Percentiles rank a stretch among this genome's conserved stretches.
Conservation (phyloP, 2,113 vertebrate genomes). For the Fregetta grallaria region DNA sequence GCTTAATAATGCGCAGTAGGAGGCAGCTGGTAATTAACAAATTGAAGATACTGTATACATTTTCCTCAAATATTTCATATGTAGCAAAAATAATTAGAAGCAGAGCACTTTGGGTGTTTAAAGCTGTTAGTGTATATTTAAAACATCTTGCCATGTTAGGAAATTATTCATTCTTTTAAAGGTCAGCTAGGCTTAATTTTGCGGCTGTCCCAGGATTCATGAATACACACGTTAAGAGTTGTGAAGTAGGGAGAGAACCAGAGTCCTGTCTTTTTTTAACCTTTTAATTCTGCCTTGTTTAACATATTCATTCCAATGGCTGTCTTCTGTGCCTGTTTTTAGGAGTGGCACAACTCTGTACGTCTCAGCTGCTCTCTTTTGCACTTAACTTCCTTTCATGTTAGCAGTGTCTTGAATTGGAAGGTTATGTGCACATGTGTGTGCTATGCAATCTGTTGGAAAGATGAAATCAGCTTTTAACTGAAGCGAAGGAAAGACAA, state of each 20-base stretch:
- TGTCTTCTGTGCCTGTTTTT: neutral
- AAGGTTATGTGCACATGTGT: neutral
- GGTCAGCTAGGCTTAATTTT: neutral
- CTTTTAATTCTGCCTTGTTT: neutral
- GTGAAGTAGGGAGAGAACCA: neutral
- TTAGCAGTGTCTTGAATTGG: neutral
- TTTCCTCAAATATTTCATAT: conserved; percentile 24
- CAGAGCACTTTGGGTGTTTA: neutral
- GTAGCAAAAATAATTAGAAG: conserved; percentile 20
- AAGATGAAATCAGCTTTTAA: neutral
- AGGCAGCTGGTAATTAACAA: conserved; percentile 56
- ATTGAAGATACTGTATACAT: neutral
- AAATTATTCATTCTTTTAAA: conserved; percentile 12
- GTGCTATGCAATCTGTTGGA: neutral
- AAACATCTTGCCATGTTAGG: neutral
- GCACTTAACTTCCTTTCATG: neutral
- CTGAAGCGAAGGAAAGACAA: neutral
- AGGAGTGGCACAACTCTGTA: neutral
- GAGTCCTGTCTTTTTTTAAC: neutral
- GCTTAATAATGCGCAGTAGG: neutral
- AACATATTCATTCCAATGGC: neutral
- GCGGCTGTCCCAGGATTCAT: neutral
- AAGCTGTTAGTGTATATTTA: neutral
- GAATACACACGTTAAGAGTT: neutral
- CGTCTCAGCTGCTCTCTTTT: neutral